Evolutionary conservation across 2,888 invertebrate species (phyloP).

Genomic region (Trissolcus brochymenae): DNA sequence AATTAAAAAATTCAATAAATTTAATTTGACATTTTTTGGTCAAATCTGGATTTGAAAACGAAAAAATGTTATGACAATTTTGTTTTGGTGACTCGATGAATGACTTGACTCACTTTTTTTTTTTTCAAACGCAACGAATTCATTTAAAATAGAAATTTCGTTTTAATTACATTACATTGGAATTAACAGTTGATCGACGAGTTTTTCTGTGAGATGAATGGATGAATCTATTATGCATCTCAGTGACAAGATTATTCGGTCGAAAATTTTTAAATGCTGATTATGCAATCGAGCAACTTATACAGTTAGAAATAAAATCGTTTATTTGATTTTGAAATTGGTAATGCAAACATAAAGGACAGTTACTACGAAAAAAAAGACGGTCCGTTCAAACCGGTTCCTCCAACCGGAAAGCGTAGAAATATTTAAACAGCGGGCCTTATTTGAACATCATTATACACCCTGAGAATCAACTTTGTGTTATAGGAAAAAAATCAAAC

Average conservation of each 20-base stretch:
- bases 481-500: neutral
- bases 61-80: no score
- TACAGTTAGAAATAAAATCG: conserved; percentile 42
- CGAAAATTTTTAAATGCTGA: conserved; percentile 23
- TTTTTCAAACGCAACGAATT: no score
- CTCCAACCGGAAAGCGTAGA: conserved; percentile 13
- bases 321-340: conserved; percentile 35
- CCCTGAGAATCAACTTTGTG: no score
- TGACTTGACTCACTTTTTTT: no score
- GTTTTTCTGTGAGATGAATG: neutral
- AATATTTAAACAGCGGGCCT: conserved; percentile 3
- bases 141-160: no score
- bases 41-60: neutral
- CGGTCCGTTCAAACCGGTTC: conserved; percentile 51
- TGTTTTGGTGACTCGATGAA: no score
- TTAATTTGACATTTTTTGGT: neutral
- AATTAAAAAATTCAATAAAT: neutral
- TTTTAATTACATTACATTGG: neutral
- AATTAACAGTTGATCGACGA: conserved; percentile 2
- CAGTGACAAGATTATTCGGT: conserved; percentile 16
- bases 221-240: conserved; percentile 25
- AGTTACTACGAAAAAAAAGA: conserved; percentile 17
- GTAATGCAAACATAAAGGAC: conserved; percentile 43
- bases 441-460: neutral
- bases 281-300: conserved; percentile 18